Conservation (phyloP, 2,888 invertebrate species). For the Chorisops tibialis region DNA sequence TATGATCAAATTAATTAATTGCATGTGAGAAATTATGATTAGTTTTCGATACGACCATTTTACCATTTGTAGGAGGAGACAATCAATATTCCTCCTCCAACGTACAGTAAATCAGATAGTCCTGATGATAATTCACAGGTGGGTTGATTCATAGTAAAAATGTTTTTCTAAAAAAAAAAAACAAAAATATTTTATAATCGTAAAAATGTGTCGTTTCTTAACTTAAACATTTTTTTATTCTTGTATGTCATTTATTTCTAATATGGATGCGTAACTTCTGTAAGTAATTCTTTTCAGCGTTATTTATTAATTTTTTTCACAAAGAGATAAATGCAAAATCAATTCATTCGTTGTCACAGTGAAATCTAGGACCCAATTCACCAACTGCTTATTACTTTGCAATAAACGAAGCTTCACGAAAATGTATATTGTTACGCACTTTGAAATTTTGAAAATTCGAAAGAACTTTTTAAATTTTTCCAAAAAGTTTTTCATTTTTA, state of each 20-base stretch:
- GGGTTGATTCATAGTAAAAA: conserved; percentile 51
- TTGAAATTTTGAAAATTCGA: too few relatives aligned
- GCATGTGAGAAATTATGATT: conserved; percentile 9
- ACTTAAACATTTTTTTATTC: neutral
- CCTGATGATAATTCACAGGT: conserved; percentile 72
- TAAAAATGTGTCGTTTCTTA: neutral
- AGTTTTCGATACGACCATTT: neutral
- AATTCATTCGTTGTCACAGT: too few relatives aligned
- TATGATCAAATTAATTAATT: conserved; percentile 37
- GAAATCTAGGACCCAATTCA: too few relatives aligned
- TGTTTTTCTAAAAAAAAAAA: neutral
- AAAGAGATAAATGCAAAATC: too few relatives aligned
- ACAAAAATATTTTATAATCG: neutral
- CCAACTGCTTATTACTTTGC: too few relatives aligned
- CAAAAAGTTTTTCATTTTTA: too few relatives aligned
- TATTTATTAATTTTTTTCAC: too few relatives aligned
- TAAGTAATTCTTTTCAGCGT: too few relatives aligned
- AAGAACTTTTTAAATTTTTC: too few relatives aligned
- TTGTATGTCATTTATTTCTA: neutral
- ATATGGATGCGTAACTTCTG: too few relatives aligned
- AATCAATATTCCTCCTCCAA: conserved; percentile 58
- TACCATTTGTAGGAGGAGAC: conserved; percentile 59
- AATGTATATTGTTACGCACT: too few relatives aligned
- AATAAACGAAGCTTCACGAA: too few relatives aligned
- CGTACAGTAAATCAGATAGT: conserved; percentile 68